Evolutionary conservation across 2,888 invertebrate genomes (phyloP).

Genomic region (Melanostoma scalare): DNA sequence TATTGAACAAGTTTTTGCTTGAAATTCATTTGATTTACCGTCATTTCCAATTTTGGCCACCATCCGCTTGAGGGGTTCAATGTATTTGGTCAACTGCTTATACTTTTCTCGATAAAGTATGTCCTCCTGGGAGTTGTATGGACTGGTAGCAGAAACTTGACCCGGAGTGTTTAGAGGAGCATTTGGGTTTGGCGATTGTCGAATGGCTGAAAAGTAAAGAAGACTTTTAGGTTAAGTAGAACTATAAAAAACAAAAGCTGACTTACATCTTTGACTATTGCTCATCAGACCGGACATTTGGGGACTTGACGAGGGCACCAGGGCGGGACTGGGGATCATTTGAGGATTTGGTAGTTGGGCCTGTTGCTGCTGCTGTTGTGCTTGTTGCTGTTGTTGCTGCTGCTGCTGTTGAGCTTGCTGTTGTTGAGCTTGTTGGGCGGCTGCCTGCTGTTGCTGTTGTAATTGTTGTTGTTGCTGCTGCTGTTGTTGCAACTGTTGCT

Average conservation of each 20-base stretch:
- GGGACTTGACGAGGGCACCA: constrained; percentile 87
- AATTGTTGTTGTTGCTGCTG: constrained; percentile 77
- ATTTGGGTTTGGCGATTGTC: constrained; percentile 90
- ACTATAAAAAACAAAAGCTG: no score
- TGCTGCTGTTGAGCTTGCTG: constrained; percentile 75
- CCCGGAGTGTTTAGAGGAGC: constrained; percentile 92
- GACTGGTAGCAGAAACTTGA: constrained; percentile 84
- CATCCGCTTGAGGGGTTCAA: constrained; percentile 95
- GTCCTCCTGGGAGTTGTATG: constrained; percentile 89
- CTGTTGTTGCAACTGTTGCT: constrained; percentile 79
- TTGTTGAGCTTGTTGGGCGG: constrained; percentile 75
- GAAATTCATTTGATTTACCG: constrained; percentile 83
- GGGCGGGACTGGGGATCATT: constrained; percentile 88
- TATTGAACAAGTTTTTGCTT: neutral
- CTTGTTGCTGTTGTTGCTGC: constrained; percentile 75
- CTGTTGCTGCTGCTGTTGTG: constrained; percentile 79
- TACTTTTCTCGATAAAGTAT: constrained; percentile 96
- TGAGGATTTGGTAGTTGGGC: constrained; percentile 82
- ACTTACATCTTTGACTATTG: constrained; percentile 82
- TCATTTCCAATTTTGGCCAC: constrained; percentile 93
- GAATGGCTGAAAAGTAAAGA: constrained; percentile 82
- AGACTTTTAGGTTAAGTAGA: neutral
- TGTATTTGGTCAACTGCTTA: constrained; percentile 95
- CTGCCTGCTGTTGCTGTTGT: constrained; percentile 74
- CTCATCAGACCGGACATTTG: constrained; percentile 85